Base-by-base conservation (phyloP, 2,113 vertebrate species). In the Apteryx mantelli region DNA sequence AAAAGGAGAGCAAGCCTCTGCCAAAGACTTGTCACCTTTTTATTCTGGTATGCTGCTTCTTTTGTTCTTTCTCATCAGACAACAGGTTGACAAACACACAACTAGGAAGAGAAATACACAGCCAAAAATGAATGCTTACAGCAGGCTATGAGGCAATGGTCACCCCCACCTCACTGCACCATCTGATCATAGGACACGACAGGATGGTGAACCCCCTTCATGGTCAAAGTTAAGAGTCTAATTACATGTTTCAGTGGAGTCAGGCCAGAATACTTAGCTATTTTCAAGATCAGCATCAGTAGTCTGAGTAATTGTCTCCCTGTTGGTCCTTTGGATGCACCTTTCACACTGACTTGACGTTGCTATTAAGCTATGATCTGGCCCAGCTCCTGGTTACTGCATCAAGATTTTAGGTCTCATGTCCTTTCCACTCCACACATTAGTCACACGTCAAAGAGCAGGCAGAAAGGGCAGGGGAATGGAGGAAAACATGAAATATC, bases 401-500 rank as follows among this genome's bases (percentile, higher is more conserved):
- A 75, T 46, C 42, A 78, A 90, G 82, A 88, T 8, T 18, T 44
- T 78, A 53, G 40, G 30, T 64, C 93, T 81, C 74, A 82, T 44
- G 13, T 82, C 53, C 68, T 95, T 58, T 44, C 70, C 84, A 76
- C 68, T 94, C 30, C 40, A 80, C 56, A 66, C 14, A 56, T 56
- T 1, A 25, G 75, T 92, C 88, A 75, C 75, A 75, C 25, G 84
- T 53, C 63, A 94, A 97, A 93, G 48, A 80, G 11, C 4, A 6
- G 13, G n/a, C 30, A 86, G 77, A 92, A 68, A 82, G 48, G 38
- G 55, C 19, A 48, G 25, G 77, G 46, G 93, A 86, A 38, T 89
- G 50, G 69, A 93, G 63, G 66, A 95, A 80, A 97, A 30, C 10
- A 76, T 82, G n/a, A 93, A 96, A 93, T 84, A 28, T 34, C 42